phyloP scores from a whole-genome alignment of 1,140 invertebrate genomes.

The Odontomachus brunneus region DNA sequence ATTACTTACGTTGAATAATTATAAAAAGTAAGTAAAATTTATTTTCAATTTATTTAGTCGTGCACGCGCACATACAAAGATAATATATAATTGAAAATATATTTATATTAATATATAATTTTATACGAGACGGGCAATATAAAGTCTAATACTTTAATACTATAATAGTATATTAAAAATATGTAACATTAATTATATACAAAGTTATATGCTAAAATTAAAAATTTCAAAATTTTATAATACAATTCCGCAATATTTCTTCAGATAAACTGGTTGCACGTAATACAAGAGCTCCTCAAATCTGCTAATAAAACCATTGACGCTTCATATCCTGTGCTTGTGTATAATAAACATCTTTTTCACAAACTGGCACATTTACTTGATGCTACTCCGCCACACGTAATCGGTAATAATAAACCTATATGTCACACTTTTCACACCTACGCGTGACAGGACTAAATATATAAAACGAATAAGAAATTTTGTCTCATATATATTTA shows the following conservation, averaged over 20 bases:
- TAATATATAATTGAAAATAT: neutral
- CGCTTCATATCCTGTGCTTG: conserved; percentile 5
- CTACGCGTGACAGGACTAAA: neutral
- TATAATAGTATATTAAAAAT: neutral
- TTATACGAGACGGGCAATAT: neutral
- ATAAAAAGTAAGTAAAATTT: neutral
- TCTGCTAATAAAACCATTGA: conserved; percentile 5
- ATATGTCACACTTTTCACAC: neutral
- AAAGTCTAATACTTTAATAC: neutral
- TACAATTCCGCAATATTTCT: conserved; percentile 7
- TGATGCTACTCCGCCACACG: conserved; percentile 16
- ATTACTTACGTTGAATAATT: neutral
- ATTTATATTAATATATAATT: neutral
- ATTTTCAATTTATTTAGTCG: neutral
- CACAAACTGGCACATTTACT: conserved; percentile 21
- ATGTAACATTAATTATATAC: neutral
- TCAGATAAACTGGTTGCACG: conserved; percentile 48
- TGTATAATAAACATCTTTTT: conserved; percentile 30
- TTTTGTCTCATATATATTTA: no score
- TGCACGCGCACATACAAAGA: no score
- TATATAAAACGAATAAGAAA: neutral
- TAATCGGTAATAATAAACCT: conserved; percentile 24
- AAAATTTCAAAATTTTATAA: neutral
- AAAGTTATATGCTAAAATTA: neutral
- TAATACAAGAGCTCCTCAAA: neutral